These are phyloP conservation scores for Cariama cristata DNA, from an alignment of 2,113 vertebrate species.

Conservation along the genomic window DNA sequence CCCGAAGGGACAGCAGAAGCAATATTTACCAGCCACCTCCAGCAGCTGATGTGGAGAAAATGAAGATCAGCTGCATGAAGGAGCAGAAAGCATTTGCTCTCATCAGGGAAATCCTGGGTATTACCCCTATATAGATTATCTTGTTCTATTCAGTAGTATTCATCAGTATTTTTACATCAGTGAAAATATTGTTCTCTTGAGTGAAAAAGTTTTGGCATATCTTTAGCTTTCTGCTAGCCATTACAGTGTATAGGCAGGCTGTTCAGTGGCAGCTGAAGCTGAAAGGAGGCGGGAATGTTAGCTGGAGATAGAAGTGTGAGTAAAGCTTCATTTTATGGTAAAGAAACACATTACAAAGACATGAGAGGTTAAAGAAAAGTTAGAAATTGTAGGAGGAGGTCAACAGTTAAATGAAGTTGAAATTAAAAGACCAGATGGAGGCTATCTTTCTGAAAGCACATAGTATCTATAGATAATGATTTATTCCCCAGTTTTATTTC, in stretches of 20 bases:
- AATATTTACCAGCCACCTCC: slow-evolving; percentile 88
- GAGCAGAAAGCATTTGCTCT: slow-evolving; percentile 91
- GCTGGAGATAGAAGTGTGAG: background rate
- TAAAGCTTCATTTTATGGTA: background rate
- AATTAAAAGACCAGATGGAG: background rate
- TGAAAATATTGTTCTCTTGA: background rate
- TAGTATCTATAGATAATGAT: background rate
- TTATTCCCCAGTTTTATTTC: background rate
- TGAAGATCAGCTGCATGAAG: slow-evolving; percentile 84
- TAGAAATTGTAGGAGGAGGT: background rate
- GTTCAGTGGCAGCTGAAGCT: background rate
- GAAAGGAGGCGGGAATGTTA: background rate
- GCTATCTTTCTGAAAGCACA: background rate
- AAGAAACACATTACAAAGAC: background rate
- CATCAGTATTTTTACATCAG: background rate
- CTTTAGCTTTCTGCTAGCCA: background rate
- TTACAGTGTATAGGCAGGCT: background rate
- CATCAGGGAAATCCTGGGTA: slow-evolving; percentile 90
- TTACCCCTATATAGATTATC: background rate
- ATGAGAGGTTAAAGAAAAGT: background rate
- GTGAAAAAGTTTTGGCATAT: background rate
- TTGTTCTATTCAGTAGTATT: background rate
- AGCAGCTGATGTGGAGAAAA: slow-evolving; percentile 83
- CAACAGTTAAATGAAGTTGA: background rate
- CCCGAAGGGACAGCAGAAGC: slow-evolving; percentile 84